Conservation (phyloP, 2,113 vertebrate genomes). For the Neotoma lepida region DNA sequence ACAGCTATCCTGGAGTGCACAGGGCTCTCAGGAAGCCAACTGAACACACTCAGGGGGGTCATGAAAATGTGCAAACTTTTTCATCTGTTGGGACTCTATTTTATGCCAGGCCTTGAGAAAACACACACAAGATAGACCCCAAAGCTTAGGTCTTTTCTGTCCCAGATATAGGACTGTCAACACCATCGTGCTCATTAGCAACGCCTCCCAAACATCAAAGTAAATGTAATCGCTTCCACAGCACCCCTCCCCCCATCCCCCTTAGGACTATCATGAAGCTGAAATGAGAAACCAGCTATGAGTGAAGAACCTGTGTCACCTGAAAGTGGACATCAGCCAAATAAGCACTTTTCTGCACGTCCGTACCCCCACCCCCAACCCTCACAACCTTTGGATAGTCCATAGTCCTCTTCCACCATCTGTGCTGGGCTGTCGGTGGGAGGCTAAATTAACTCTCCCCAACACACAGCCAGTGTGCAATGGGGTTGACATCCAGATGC, state of each 20-base stretch:
- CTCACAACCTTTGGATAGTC: neutral
- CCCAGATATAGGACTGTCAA: neutral
- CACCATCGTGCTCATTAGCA: neutral
- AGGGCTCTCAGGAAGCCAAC: neutral
- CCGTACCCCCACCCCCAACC: neutral
- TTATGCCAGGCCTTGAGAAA: neutral
- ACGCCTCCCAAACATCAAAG: neutral
- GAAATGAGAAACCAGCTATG: neutral
- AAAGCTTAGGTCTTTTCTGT: neutral
- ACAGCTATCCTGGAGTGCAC: neutral
- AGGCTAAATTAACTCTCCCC: neutral
- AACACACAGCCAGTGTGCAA: fast-evolving
- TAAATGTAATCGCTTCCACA: neutral
- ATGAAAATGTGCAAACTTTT: neutral
- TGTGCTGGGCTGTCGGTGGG: neutral
- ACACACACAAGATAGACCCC: neutral
- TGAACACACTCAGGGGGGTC: neutral
- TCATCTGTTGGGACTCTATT: neutral
- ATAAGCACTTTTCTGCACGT: fast-evolving
- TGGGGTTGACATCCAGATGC: neutral
- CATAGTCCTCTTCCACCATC: fast-evolving
- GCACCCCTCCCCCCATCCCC: neutral
- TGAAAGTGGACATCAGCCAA: neutral
- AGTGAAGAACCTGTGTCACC: neutral
- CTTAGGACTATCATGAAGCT: neutral